phyloP scores from a whole-genome alignment of 2,797 vertebrate species.

The Tokudaia tokunoshimensis region DNA sequence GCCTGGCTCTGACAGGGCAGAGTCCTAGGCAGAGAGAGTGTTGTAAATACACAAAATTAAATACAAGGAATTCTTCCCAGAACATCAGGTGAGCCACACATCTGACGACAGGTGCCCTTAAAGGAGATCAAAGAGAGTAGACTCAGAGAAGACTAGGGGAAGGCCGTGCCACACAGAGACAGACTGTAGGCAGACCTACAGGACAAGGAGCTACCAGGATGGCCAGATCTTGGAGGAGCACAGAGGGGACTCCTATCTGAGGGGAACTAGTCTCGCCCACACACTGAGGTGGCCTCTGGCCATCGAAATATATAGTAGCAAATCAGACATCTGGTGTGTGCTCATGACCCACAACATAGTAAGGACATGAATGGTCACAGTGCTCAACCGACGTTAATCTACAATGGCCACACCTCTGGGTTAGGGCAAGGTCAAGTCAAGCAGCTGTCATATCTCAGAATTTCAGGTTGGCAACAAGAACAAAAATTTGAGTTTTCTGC shows the following conservation, averaged over 20 bases:
- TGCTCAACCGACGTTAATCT: neutral
- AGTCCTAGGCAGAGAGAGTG: neutral
- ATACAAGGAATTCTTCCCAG: neutral
- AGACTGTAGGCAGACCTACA: neutral
- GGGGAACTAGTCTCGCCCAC: neutral
- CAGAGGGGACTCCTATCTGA: fast-evolving
- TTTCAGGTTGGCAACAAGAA: neutral
- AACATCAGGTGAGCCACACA: neutral
- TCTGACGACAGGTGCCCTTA: neutral
- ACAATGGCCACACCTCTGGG: fast-evolving
- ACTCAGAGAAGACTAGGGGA: neutral
- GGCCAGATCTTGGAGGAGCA: neutral
- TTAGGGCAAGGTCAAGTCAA: fast-evolving
- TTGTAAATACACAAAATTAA: neutral
- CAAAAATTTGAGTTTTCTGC: neutral
- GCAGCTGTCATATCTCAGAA: neutral
- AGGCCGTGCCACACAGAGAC: neutral
- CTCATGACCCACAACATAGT: fast-evolving
- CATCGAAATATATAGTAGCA: neutral
- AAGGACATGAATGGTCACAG: neutral
- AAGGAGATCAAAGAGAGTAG: neutral
- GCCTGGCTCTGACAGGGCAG: neutral
- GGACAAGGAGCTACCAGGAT: neutral
- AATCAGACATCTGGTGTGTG: too few species aligned
- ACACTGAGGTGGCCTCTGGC: neutral